Evolutionary conservation across 2,113 vertebrate genomes (phyloP), one percentile per base, ranked within the genome.

Genomic region (Psettodes erumei): DNA sequence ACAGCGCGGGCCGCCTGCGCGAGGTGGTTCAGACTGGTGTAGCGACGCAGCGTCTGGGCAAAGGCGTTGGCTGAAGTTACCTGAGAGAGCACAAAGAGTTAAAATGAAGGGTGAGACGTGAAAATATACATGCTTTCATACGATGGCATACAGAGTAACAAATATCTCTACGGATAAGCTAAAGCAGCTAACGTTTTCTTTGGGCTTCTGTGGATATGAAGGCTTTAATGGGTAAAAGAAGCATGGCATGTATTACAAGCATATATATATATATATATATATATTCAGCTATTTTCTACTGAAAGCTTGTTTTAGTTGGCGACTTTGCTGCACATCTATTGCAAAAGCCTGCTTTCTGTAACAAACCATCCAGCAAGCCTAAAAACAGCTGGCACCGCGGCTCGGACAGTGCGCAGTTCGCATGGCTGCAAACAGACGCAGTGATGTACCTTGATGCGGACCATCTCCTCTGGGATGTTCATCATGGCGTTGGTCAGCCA

Each of bases 401-500:
- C 8, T 37, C 15, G 10, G 33, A 56, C n/a, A n/a, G n/a, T n/a
- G n/a, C n/a, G n/a, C n/a, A n/a, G n/a, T n/a, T n/a, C n/a, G n/a
- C n/a, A n/a, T n/a, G n/a, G 23, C 19, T 27, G 15, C 30, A 21
- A 30, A 38, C 25, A 61, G 51, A 33, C 8, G 23, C 21, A 42
- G 3, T 13, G n/a, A n/a, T n/a, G 75, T 88, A 96, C 96, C 96
- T 98, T 98, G 69, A 97, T 95, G 74, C 96, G 95, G 73, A 98
- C 95, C 96, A 97, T 97, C 91, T 97, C 96, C 86, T 98, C 96
- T 0, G 96, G 96, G 86, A 98, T 96, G 92, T 96, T 97, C 95
- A 97, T 96, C 96, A 97, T 97, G 86, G 96, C 96, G 1, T 96
- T 96, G 30, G 96, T 96, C 86, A 98, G 90, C 96, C 96, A 98